Evolutionary conservation across 2,797 vertebrate genomes (phyloP).

Genomic region (Acanthiza pusilla): DNA sequence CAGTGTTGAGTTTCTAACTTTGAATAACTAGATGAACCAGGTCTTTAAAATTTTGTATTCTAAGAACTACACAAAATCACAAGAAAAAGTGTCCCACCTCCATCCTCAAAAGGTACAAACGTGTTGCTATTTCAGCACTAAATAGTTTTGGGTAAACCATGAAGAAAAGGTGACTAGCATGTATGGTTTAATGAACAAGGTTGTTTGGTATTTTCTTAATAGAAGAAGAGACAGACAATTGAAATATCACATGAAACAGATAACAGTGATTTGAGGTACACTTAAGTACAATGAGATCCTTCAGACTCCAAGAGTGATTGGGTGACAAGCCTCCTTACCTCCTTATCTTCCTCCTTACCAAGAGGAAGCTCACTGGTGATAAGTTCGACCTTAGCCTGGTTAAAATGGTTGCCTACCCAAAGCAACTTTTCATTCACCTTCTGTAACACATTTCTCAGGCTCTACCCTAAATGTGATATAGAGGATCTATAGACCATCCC

Average conservation of each 20-base stretch:
- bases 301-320: not conserved
- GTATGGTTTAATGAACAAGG: not conserved
- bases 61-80: not conserved
- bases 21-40: not conserved
- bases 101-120: not conserved
- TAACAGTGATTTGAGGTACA: not conserved
- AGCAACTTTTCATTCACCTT: not conserved
- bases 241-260: not conserved
- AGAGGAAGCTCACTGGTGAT: not conserved
- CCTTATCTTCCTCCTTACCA: not conserved
- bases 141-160: not conserved
- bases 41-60: not conserved
- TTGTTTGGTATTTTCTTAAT: not conserved
- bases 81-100: not conserved
- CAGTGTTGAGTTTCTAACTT: not conserved
- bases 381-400: not conserved
- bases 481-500: not conserved
- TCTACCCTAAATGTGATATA: not conserved
- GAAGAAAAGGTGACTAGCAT: not conserved
- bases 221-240: not conserved
- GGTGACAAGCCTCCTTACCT: not conserved
- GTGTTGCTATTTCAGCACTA: not conserved
- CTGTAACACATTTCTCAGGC: not conserved
- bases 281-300: not conserved
- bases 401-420: not conserved